Evolutionary conservation across 2,888 invertebrate genomes (phyloP), one percentile per base, ranked within the genome.

Genomic region (Coleophora deauratella): DNA sequence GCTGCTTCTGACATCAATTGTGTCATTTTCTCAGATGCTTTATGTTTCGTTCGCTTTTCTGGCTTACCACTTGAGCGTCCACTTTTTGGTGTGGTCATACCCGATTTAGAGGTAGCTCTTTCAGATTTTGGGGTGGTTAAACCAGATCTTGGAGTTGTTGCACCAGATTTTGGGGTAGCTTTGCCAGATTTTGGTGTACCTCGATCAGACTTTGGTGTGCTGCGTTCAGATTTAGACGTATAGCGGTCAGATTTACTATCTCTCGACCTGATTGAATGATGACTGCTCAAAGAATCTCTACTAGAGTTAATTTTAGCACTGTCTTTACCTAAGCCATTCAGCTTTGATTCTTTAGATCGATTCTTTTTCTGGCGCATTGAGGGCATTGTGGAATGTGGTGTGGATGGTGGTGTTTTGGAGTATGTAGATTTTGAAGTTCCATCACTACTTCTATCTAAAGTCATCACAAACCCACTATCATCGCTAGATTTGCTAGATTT

Each of bases 1-100:
- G 89, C 88, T 0, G 88, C 88, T 56, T 85, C 86, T 21, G 86
- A 86, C 80, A 86, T 86, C 33, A 86, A 59, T 51, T 85, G 85
- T 13, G 81, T 76, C 86, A 86, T 86, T 62, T 86, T 86, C 54
- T 86, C 86, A 0, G 86, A 86, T 14, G 86, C 68, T 58, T 78
- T 86, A 52, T 86, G 79, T 55, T 86, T 85, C 4, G 72, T 64
- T 30, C 77, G 78, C 59, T 74, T 85, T 62, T 74, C 82, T 50
- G 80, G 74, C 52, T 86, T 88, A 6, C 82, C 80, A 49, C 77
- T 79, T 4, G 87, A 85, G 57, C 88, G 79, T 13, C 88, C 87
- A 59, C 88, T 89, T 76, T 88, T 89, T 12, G 90, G 89, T 61
- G 85, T 85, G n/a, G 68, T 65, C 37, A 70, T 49, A 4, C 82